Conservation (phyloP, 2,888 invertebrate species). For the Drosophila subquinaria region DNA sequence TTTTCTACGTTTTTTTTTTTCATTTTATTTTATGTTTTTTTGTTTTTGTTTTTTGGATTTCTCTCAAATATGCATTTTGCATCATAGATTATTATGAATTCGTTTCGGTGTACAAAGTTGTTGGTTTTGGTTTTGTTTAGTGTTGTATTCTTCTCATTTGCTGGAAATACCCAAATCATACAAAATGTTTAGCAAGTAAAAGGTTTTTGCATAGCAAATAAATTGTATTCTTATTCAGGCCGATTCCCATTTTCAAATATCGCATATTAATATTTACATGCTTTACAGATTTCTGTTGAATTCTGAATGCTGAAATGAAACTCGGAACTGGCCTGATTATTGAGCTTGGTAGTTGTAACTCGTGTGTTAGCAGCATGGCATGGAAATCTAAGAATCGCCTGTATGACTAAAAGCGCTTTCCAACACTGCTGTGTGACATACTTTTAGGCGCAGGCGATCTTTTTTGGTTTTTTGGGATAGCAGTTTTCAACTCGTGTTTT, state of each 20-base stretch:
- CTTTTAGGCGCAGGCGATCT: constrained; percentile 10
- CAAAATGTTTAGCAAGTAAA: constrained; percentile 47
- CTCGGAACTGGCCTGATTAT: constrained; percentile 17
- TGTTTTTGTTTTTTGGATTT: constrained; percentile 43
- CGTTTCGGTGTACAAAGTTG: constrained; percentile 85
- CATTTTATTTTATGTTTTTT: constrained; percentile 12
- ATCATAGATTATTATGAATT: constrained; percentile 76
- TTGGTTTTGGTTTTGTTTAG: constrained; percentile 70
- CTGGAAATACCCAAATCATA: constrained; percentile 50
- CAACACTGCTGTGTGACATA: constrained; percentile 6
- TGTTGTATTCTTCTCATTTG: constrained; percentile 65
- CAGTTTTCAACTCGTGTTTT: constrained; percentile 78
- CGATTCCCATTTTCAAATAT: background rate
- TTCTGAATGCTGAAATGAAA: background rate
- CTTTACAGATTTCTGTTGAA: background rate
- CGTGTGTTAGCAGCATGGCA: constrained; percentile 60
- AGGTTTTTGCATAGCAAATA: constrained; percentile 54
- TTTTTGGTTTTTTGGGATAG: constrained; percentile 44
- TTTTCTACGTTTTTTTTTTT: constrained; percentile 36
- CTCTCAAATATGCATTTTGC: constrained; percentile 66
- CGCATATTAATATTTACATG: background rate
- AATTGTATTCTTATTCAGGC: constrained; percentile 31
- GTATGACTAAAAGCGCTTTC: constrained; percentile 14
- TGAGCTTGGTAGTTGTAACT: constrained; percentile 59
- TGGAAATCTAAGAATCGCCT: constrained; percentile 41